Evolutionary conservation across 1,140 invertebrate genomes (phyloP), one percentile per base, ranked within the genome.

Genomic region (Pseudomyrmex pallidus): DNA sequence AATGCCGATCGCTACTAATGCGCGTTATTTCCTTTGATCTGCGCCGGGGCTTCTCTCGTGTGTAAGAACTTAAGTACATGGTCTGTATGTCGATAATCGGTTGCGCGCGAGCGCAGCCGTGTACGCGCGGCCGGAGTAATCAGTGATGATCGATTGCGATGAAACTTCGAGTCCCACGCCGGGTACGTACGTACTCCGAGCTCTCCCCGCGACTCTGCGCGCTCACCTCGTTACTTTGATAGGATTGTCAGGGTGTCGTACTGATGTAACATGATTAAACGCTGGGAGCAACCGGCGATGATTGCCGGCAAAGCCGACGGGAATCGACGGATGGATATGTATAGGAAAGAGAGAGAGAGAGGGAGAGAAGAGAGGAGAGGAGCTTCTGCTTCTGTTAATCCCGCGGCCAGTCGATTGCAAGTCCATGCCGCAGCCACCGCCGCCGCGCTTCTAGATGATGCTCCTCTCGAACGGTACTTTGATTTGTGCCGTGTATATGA

Each of bases 201-300:
- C 35, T 35, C 35, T 35, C 35, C 35, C 35, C 35, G 35, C 35
- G 35, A 35, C 17, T n/a, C 57, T 10, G 25, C 67, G 22, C 22
- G 67, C 72, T 56, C 57, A 57, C 52, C 52, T 87, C 74, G 85
- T 84, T 84, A 84, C 59, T 66, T 62, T 59, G 85, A 84, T 54
- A 78, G 61, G 62, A 83, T 83, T 66, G 68, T 76, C 77, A 72
- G 85, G 62, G 78, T 73, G 54, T 67, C 64, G 62, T 22, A 57
- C 68, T 56, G 48, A 64, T n/a, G 50, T 61, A 67, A 73, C 62
- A 59, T 61, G 66, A 67, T 80, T 68, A 84, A 87, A 74, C 35
- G 74, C 56, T 78, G 63, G 46, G 54, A 68, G 82, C 82, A 73
- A 72, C 46, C 72, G 17, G 54, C 72, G 48, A 86, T 72, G 84